Evolutionary conservation across 2,888 invertebrate species (phyloP), one percentile per base, ranked within the genome.

Genomic region (Limnephilus lunatus): DNA sequence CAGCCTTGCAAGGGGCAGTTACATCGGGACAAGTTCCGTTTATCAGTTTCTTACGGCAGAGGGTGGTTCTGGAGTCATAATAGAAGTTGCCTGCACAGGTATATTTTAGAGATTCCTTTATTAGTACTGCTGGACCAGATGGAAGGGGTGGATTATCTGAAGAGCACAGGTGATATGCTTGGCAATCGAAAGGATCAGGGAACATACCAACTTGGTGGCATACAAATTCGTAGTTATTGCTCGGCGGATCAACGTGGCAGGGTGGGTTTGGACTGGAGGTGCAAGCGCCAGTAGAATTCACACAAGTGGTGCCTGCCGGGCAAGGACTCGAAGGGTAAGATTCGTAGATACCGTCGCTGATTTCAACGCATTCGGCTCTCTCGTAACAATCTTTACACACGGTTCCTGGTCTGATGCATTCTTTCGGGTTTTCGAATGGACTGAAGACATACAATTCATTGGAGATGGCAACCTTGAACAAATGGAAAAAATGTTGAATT

Each of bases 151-250:
- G n/a, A 25, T 25, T 83, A 0, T 53, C 12, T 15, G 91, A 90
- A 19, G 88, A 30, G 32, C 93, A 93, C 31, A 92, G 11, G 85
- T 92, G 92, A 44, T 93, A 93, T 83, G 91, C 83, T 25, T 68
- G 68, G 31, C 93, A 93, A n/a, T 91, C 48, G 44, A 90, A 91
- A 3, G 91, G 53, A 87, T 93, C 91, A 9, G 93, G 93, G 68
- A 92, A 93, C 4, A 92, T 25, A 31, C 93, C 93, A 12, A 31
- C 14, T 30, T 91, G 91, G 35, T 88, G 39, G 89, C 93, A 93
- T 25, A 14, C 15, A 81, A 92, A 92, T 31, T n/a, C 53, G 68
- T 92, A 92, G n/a, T 85, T 81, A 12, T 2, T 3, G 11, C 9
- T 39, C 14, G 91, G 88, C 2, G 7, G 12, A 19, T 39, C 39